Evolutionary conservation across 2,113 vertebrate genomes (phyloP).

Genomic region (Myotis yumanensis): DNA sequence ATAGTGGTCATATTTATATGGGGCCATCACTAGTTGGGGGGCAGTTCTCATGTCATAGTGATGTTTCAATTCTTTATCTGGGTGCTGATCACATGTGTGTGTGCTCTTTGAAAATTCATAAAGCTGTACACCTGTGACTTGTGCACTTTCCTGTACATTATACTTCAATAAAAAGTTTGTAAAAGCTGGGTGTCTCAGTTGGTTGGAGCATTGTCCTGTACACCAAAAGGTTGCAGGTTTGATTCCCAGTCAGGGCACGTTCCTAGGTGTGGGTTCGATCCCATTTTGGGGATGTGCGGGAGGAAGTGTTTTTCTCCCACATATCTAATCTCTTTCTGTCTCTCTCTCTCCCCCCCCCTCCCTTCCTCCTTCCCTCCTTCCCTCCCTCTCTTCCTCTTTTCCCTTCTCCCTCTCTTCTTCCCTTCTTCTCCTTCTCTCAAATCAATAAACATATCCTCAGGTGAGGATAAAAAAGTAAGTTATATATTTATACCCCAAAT

Average conservation of each 20-base stretch:
- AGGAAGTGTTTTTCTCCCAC: too few relatives aligned
- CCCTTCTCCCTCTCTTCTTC: rapidly evolving
- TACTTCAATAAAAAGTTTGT: neutral
- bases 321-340: too few relatives aligned
- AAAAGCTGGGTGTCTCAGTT: neutral
- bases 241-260: too few relatives aligned
- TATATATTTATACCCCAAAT: neutral
- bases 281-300: too few relatives aligned
- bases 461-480: neutral
- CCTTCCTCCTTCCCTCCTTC: too few relatives aligned
- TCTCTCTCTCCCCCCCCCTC: too few relatives aligned
- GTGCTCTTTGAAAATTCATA: neutral
- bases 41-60: neutral
- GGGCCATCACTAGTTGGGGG: neutral
- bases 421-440: too few relatives aligned
- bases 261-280: too few relatives aligned
- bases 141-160: neutral
- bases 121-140: neutral
- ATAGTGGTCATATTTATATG: neutral
- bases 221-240: too few relatives aligned
- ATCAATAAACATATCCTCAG: too few relatives aligned
- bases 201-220: too few relatives aligned
- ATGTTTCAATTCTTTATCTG: neutral
- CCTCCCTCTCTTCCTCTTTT: rapidly evolving
- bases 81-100: neutral